phyloP scores from a whole-genome alignment of 2,888 invertebrate genomes.

The Eupithecia inturbata region DNA sequence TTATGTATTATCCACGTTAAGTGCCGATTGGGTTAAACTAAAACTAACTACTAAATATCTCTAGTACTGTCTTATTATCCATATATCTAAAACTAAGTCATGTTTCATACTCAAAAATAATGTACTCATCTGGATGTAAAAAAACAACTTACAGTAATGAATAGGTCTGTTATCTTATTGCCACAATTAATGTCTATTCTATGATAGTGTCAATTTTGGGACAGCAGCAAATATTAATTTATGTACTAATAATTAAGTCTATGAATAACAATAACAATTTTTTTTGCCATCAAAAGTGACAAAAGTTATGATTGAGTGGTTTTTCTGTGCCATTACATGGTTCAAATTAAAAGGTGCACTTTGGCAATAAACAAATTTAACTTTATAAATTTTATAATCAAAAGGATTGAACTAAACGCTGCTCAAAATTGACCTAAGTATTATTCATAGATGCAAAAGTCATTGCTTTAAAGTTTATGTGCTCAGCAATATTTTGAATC shows the following conservation, averaged over 20 bases:
- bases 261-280: not conserved
- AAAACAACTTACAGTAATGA: not conserved
- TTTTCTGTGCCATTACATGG: not conserved
- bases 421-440: not conserved
- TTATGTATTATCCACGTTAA: not conserved
- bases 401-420: not conserved
- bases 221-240: not conserved
- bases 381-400: not conserved
- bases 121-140: conserved; percentile 2
- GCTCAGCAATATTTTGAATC: conserved; percentile 16
- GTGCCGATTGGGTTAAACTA: not conserved
- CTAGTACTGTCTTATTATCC: not conserved
- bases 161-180: not conserved
- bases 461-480: not conserved
- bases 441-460: not conserved
- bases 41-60: not conserved
- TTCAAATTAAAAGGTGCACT: not conserved
- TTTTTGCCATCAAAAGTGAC: not conserved
- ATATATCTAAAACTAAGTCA: not conserved
- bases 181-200: not conserved
- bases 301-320: not conserved
- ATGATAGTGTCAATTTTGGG: not conserved
- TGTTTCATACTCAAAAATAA: not conserved
- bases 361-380: not conserved
- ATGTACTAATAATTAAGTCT: not conserved